phyloP scores from a whole-genome alignment of 2,113 vertebrate species.

The Brachypteracias leptosomus region DNA sequence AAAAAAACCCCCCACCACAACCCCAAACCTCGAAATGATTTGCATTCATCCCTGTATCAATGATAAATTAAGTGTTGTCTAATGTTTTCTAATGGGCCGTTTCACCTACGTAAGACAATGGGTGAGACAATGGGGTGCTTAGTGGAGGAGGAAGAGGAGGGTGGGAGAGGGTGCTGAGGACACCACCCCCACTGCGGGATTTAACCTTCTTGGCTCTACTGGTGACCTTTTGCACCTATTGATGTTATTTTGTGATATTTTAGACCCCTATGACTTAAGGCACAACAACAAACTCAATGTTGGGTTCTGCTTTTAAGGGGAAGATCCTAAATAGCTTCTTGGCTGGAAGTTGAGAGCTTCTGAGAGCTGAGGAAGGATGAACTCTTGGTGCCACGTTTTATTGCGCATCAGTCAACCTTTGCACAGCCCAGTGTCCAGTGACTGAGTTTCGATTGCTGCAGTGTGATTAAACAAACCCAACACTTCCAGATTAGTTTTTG shows the following conservation, averaged over 20 bases:
- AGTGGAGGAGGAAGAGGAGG: background rate
- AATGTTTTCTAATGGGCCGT: conserved; percentile 47
- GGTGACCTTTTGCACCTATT: background rate
- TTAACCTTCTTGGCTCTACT: background rate
- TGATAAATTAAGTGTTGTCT: conserved; percentile 62
- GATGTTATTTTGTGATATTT: background rate
- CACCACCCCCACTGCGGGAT: background rate
- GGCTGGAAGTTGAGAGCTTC: fast-evolving
- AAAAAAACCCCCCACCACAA: background rate
- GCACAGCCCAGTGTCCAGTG: fast-evolving
- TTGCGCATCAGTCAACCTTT: background rate
- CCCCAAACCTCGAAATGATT: conserved; percentile 59
- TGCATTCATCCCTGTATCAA: conserved; percentile 56
- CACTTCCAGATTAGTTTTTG: background rate
- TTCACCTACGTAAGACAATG: conserved; percentile 53
- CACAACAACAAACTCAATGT: background rate
- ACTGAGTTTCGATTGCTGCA: background rate
- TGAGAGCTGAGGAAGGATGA: background rate
- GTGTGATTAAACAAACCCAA: background rate
- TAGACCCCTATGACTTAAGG: background rate
- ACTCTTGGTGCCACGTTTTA: background rate
- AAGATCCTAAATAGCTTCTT: fast-evolving
- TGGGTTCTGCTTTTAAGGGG: background rate
- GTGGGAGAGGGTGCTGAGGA: background rate
- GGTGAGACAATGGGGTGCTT: conserved; percentile 19